Conservation (phyloP, 2,113 vertebrate species). For the Salvelinus fontinalis region DNA sequence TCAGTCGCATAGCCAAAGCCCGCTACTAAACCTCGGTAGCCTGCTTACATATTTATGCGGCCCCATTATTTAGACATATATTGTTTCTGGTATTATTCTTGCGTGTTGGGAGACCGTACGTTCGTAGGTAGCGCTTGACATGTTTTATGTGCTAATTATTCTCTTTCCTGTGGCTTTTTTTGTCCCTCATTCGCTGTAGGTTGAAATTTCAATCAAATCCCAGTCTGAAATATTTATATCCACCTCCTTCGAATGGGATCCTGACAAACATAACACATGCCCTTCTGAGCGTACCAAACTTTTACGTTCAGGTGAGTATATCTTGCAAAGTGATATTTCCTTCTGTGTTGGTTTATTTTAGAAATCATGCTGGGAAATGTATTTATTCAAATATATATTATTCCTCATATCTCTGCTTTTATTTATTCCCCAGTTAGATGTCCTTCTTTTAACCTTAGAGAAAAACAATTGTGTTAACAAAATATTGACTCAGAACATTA, state of each 20-base stretch:
- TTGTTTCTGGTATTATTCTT: constrained; percentile 19
- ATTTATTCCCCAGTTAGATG: neutral
- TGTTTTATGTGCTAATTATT: neutral
- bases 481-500: neutral
- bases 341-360: constrained; percentile 5
- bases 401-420: neutral
- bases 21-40: constrained; percentile 14
- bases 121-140: constrained; percentile 7
- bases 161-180: neutral
- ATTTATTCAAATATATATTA: neutral
- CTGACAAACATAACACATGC: constrained; percentile 92
- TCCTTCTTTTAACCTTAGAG: constrained; percentile 5
- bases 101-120: constrained; percentile 16
- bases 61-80: constrained; percentile 36
- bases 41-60: constrained; percentile 27
- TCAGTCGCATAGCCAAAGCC: constrained; percentile 15
- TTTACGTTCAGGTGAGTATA: constrained; percentile 92
- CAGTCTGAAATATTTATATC: constrained; percentile 94
- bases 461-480: neutral
- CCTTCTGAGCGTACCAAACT: constrained; percentile 92
- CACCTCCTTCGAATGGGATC: constrained; percentile 87
- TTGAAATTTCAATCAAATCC: constrained; percentile 91
- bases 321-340: neutral
- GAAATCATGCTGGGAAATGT: neutral
- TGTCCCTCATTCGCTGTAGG: constrained; percentile 63